phyloP scores from a whole-genome alignment of 2,113 vertebrate genomes.

The Cavia aperea region DNA sequence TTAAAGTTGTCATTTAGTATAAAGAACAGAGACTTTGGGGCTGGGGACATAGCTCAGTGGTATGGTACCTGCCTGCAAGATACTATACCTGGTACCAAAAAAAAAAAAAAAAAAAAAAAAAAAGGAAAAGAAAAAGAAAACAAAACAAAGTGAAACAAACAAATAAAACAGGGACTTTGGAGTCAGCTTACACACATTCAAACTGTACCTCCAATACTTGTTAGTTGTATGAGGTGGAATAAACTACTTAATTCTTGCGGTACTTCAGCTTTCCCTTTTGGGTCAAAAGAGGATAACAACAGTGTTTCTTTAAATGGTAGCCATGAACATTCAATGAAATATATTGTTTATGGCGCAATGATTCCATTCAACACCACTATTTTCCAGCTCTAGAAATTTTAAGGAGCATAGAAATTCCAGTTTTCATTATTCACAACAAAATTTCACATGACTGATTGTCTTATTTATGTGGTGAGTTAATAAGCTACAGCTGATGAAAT shows the following conservation, averaged over 20 bases:
- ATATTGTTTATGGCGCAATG: not conserved
- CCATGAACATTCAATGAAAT: constrained; percentile 18
- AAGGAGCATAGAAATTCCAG: not conserved
- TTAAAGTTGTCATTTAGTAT: constrained; percentile 10
- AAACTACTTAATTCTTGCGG: constrained; percentile 22
- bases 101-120: no score
- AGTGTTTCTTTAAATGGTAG: not conserved
- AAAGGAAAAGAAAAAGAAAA: no score
- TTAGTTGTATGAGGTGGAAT: not conserved
- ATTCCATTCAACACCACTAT: constrained; percentile 18
- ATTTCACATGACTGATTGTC: not conserved
- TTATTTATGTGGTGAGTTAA: not conserved
- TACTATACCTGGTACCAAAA: no score
- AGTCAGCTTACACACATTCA: not conserved
- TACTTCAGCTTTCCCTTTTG: not conserved
- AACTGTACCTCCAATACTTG: not conserved
- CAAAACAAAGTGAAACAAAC: no score
- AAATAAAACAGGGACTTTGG: not conserved
- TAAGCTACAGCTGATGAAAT: not conserved
- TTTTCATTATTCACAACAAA: constrained; percentile 9
- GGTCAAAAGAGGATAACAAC: not conserved
- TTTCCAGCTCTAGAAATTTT: not conserved
- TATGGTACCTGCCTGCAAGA: no score
- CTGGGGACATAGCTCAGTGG: no score
- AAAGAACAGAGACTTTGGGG: not conserved